These are phyloP conservation scores for Pogona vitticeps DNA, from an alignment of 2,113 vertebrate genomes.

Conservation along the genomic window DNA sequence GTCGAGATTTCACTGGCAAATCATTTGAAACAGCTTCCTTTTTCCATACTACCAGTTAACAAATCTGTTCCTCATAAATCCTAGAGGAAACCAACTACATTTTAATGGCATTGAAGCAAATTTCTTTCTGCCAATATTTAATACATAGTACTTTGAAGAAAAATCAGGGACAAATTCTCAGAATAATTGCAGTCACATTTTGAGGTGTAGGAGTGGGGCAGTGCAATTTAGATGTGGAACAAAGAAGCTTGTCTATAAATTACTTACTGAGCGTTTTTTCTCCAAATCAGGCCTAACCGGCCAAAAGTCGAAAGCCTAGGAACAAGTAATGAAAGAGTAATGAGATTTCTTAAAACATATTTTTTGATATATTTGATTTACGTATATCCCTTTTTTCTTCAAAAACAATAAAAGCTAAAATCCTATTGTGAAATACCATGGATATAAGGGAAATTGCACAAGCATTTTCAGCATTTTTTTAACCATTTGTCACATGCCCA, in stretches of 20 bases:
- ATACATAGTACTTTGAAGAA: slow-evolving; percentile 45
- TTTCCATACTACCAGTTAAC: slow-evolving; percentile 48
- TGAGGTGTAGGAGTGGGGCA: background rate
- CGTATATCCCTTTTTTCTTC: too few species aligned
- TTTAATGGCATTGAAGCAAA: slow-evolving; percentile 60
- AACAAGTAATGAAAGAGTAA: background rate
- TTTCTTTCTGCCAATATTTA: slow-evolving; percentile 51
- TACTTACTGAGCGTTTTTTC: background rate
- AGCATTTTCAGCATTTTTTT: too few species aligned
- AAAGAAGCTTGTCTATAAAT: background rate
- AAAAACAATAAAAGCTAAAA: too few species aligned
- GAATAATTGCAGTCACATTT: slow-evolving; percentile 53
- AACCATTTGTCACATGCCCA: too few species aligned
- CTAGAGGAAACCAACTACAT: slow-evolving; percentile 57
- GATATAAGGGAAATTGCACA: too few species aligned
- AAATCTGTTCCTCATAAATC: slow-evolving; percentile 73
- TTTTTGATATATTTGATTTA: too few species aligned
- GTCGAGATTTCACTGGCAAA: slow-evolving; percentile 38
- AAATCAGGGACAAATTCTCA: slow-evolving; percentile 24
- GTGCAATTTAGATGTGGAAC: background rate
- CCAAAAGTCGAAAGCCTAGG: background rate
- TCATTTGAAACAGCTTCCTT: background rate
- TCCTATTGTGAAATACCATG: too few species aligned
- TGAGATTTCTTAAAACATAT: too few species aligned
- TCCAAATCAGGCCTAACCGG: background rate